phyloP scores from a whole-genome alignment of 2,113 vertebrate genomes.

The Pseudopipra pipra region DNA sequence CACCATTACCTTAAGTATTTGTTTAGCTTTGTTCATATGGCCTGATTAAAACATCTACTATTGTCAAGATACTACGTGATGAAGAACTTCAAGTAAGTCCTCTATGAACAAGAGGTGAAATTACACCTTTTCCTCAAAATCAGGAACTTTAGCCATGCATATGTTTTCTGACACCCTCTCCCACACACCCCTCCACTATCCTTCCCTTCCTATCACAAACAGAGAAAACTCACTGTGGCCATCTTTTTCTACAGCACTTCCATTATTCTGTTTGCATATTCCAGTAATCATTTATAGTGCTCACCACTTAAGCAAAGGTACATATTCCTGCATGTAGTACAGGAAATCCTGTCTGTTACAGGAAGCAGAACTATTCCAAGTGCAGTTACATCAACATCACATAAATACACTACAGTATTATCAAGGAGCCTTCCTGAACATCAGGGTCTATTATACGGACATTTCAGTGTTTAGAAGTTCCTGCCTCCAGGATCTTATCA shows the following conservation, averaged over 20 bases:
- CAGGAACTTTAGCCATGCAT: background rate
- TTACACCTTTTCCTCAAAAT: background rate
- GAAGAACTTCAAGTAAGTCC: background rate
- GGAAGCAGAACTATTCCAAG: background rate
- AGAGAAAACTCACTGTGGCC: background rate
- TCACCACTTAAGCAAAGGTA: background rate
- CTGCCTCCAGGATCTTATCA: background rate
- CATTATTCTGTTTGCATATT: background rate
- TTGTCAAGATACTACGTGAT: accelerated
- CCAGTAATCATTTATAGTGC: background rate
- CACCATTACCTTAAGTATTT: background rate
- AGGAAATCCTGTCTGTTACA: background rate
- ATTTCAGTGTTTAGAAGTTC: background rate
- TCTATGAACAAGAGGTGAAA: background rate
- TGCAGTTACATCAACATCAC: background rate
- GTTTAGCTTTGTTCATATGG: background rate
- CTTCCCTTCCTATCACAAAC: background rate
- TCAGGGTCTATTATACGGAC: background rate
- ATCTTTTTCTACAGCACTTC: background rate
- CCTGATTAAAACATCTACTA: background rate
- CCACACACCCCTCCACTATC: no score
- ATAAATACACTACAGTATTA: background rate
- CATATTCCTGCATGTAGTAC: no score
- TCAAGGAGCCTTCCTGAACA: background rate
- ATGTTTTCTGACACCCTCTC: background rate